Evolutionary conservation across 1,140 invertebrate genomes (phyloP).

Genomic region (Caenorhabditis latens): DNA sequence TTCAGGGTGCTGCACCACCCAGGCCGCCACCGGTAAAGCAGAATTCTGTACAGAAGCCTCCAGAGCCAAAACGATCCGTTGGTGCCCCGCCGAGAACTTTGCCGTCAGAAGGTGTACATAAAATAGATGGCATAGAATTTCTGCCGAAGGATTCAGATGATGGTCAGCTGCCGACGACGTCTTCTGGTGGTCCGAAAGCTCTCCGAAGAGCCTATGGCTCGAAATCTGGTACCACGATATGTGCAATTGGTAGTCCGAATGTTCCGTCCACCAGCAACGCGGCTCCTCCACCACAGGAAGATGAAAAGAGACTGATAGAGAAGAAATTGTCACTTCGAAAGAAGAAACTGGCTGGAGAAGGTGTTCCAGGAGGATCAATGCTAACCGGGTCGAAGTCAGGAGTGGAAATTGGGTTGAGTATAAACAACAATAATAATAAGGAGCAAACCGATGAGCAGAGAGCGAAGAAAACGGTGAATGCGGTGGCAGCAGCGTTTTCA

Average conservation of each 20-base stretch:
- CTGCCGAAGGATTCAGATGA: background rate
- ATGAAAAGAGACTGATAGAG: constrained; percentile 55
- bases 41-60: constrained; percentile 41
- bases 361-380: background rate
- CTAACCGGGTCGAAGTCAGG: constrained; percentile 54
- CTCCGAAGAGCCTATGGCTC: constrained; percentile 57
- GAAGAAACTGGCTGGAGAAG: constrained; percentile 53
- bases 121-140: constrained; percentile 60
- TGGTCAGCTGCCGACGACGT: constrained; percentile 15
- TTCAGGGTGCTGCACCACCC: background rate
- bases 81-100: constrained; percentile 10
- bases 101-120: constrained; percentile 30
- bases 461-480: constrained; percentile 65
- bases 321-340: constrained; percentile 61
- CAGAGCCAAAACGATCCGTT: constrained; percentile 15
- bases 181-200: constrained; percentile 60
- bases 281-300: background rate
- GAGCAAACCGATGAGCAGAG: constrained; percentile 56
- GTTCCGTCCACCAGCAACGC: constrained; percentile 35
- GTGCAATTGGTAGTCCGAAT: constrained; percentile 48
- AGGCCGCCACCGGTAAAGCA: constrained; percentile 23
- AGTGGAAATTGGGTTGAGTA: constrained; percentile 46
- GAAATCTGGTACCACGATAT: constrained; percentile 55
- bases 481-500: constrained; percentile 66
- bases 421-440: constrained; percentile 26